Evolutionary conservation across 2,888 invertebrate genomes (phyloP).

Genomic region (Tetranychus piercei): DNA sequence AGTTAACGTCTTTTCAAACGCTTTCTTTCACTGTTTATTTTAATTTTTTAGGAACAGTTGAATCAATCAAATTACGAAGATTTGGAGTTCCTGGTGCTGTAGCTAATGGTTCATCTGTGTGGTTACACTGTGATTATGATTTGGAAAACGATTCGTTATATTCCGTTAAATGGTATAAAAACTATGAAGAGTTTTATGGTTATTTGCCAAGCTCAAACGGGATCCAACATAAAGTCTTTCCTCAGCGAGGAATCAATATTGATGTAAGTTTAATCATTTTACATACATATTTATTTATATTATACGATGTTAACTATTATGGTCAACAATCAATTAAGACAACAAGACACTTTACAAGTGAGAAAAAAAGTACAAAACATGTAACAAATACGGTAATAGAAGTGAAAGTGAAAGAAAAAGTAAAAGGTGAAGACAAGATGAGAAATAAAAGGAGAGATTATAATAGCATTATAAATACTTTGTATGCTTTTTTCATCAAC

Average conservation of each 20-base stretch:
- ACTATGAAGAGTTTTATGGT: conserved; percentile 19
- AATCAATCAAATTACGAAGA: conserved; percentile 1
- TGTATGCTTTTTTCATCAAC: neutral
- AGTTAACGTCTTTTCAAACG: too few relatives aligned
- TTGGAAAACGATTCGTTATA: conserved; percentile 25
- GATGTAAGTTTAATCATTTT: conserved; percentile 16
- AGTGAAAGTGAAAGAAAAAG: neutral
- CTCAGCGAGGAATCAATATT: conserved; percentile 18
- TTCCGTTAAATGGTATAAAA: conserved; percentile 24
- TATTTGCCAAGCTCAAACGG: neutral
- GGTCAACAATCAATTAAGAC: neutral
- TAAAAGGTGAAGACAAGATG: neutral
- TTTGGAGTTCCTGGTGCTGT: conserved; percentile 15
- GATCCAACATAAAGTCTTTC: conserved; percentile 13
- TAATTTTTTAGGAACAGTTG: neutral
- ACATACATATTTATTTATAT: too few relatives aligned
- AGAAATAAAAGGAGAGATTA: neutral
- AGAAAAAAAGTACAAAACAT: neutral
- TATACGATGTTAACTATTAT: neutral
- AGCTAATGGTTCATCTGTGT: conserved; percentile 17
- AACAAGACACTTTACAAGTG: neutral
- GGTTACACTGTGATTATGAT: conserved; percentile 25
- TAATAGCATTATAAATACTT: neutral
- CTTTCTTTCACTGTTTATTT: neutral
- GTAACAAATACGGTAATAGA: neutral